phyloP scores from a whole-genome alignment of 92 coral and sea anemone genomes.

The Porites rus region DNA sequence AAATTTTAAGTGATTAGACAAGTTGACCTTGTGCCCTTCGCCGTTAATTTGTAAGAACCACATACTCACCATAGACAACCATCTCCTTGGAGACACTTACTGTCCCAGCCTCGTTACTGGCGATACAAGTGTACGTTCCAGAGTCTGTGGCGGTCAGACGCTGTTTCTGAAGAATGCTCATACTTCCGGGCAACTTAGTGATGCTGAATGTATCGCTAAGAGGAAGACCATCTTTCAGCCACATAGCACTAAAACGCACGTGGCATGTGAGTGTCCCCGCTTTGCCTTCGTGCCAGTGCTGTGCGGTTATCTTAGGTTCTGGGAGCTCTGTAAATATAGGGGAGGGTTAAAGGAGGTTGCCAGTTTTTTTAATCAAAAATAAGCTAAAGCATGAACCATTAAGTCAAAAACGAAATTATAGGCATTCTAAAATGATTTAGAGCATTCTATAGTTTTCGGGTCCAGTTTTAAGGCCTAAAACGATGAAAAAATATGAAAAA shows the following conservation, averaged over 20 bases:
- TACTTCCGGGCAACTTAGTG: background rate
- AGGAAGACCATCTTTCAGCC: slow-evolving; percentile 77
- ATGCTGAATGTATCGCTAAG: background rate
- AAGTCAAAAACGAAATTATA: too few relatives aligned
- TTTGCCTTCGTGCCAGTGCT: slow-evolving; percentile 35
- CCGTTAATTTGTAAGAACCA: background rate
- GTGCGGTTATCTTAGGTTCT: background rate
- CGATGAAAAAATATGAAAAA: too few relatives aligned
- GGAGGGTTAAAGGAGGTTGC: too few relatives aligned
- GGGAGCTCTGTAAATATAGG: slow-evolving; percentile 47
- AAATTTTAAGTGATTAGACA: too few relatives aligned
- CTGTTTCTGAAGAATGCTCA: slow-evolving; percentile 27
- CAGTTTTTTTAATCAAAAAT: too few relatives aligned
- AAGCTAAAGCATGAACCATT: too few relatives aligned
- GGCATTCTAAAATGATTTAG: too few relatives aligned
- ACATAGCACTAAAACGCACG: slow-evolving; percentile 50
- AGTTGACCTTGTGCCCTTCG: background rate
- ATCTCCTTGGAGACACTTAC: slow-evolving; percentile 63
- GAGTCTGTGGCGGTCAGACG: slow-evolving; percentile 68
- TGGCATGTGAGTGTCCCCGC: slow-evolving; percentile 50
- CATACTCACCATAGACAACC: slow-evolving; percentile 79
- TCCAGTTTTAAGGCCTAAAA: too few relatives aligned
- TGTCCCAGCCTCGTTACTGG: slow-evolving; percentile 77
- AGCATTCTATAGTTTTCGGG: too few relatives aligned
- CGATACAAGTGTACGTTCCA: slow-evolving; percentile 87